Evolutionary conservation across 1,140 invertebrate species (phyloP).

Genomic region (Heliothis subflexa): DNA sequence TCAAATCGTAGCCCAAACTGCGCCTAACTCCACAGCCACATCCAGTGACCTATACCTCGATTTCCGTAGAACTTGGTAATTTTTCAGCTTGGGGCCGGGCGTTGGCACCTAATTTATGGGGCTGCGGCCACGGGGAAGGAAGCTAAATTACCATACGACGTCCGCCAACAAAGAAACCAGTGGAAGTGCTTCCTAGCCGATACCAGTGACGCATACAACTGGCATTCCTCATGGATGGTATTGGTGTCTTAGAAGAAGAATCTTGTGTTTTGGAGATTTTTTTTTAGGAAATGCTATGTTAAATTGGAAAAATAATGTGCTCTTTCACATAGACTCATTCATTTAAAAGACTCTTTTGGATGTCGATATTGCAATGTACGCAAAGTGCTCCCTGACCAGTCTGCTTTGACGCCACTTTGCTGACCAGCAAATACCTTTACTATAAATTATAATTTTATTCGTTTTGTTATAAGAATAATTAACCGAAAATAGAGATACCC

Average conservation of each 20-base stretch:
- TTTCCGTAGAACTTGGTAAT: constrained; percentile 71
- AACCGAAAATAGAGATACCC: not conserved
- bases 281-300: too few species aligned
- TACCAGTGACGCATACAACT: constrained; percentile 53
- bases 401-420: too few species aligned
- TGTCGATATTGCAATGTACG: too few species aligned
- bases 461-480: not conserved
- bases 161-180: constrained; percentile 67
- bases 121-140: constrained; percentile 68
- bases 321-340: too few species aligned
- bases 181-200: constrained; percentile 65
- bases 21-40: constrained; percentile 20
- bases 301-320: too few species aligned
- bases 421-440: too few species aligned
- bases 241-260: not conserved
- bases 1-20: not conserved
- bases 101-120: constrained; percentile 74
- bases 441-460: not conserved
- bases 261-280: too few species aligned
- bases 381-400: too few species aligned
- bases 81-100: constrained; percentile 67
- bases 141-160: constrained; percentile 79
- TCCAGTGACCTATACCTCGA: constrained; percentile 50
- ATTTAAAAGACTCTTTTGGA: too few species aligned
- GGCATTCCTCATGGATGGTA: constrained; percentile 29